Base-by-base conservation (phyloP, 30 jellyfish, hydroid and myxozoan species). In the Catostylus mosaicus region DNA sequence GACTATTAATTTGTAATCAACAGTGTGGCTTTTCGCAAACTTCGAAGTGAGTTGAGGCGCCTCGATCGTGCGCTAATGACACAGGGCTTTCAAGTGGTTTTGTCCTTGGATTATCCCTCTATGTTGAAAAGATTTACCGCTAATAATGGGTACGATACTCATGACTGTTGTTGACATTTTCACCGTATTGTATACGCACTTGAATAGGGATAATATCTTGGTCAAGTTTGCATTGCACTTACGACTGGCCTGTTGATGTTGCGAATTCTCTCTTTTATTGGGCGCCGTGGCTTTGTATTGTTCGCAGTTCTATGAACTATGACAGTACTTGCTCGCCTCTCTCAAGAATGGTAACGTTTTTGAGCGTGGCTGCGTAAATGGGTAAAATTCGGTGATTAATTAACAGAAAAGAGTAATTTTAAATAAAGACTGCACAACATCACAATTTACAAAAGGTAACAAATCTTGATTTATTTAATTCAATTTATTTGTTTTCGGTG, bases 81-180 rank as follows among this genome's bases (percentile, higher is more conserved):
- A 82, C 92, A 82, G 46, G 85, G 92, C 68, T 82, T 82, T 82
- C 61, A 82, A 82, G 92, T 38, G 92, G 92, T 82, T 82, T 82
- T 82, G 92, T 82, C 85, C 85, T 20, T 46, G 92, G 92, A 82
- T 82, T 82, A 82, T 68, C 92, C 80, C 30, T 57, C 85, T 50
- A 67, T 69, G 85, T 69, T 82, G 92, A 67, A 77, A 67, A 82
- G 92, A 54, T 67, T 43, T 63, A 82, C 92, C 92, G 92, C 92
- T 80, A 77, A 80, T 80, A 80, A 66, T 67, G 45, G 56, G 77
- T 32, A 68, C 70, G 90, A 64, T 76, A 47, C 83, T 34, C 83
- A n/a, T 78, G 77, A 35, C 82, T 48, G 73, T 48, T 80, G 70
- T 78, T 78, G 89, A 78, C 84, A 59, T 78, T 66, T 78, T 62